A percentile compares a stretch with the other conserved stretches of the same genome.
phyloP scores from a whole-genome alignment of 2,797 vertebrate genomes.

The Carcharodon carcharias region DNA sequence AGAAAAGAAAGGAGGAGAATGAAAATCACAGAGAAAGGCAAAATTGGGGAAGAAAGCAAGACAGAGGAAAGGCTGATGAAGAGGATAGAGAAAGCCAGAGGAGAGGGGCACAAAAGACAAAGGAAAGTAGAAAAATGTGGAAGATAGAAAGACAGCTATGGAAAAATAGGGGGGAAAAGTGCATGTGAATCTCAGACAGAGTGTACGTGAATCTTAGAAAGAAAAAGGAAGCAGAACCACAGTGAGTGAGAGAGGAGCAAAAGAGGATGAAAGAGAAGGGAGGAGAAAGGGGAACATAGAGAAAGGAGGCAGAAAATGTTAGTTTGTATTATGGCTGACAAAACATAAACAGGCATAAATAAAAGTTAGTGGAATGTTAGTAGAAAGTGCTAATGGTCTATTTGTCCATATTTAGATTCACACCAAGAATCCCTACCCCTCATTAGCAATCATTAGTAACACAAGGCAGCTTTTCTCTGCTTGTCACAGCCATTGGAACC shows the following conservation, averaged over 20 bases:
- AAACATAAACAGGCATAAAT: not conserved
- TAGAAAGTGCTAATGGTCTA: not conserved
- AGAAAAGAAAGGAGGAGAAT: not conserved
- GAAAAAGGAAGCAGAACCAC: not conserved
- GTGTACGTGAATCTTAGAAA: not conserved
- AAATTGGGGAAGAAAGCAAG: not conserved
- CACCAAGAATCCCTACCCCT: not conserved
- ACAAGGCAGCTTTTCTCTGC: not conserved
- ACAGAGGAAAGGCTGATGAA: not conserved
- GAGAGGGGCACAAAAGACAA: not conserved
- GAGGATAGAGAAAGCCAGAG: not conserved
- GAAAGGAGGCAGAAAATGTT: not conserved
- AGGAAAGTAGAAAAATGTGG: not conserved
- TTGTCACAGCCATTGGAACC: not conserved
- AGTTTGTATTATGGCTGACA: not conserved
- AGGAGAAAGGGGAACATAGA: not conserved
- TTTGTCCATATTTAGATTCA: not conserved
- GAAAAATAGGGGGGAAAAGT: not conserved
- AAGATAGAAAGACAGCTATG: not conserved
- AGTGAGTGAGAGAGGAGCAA: not conserved
- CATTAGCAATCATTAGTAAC: not conserved
- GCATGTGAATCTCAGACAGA: not conserved
- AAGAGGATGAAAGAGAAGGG: not conserved
- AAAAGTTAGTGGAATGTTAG: not conserved
- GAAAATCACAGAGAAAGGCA: not conserved